Base-by-base conservation (phyloP, 2,888 invertebrate species). In the Abrostola triplasia region DNA sequence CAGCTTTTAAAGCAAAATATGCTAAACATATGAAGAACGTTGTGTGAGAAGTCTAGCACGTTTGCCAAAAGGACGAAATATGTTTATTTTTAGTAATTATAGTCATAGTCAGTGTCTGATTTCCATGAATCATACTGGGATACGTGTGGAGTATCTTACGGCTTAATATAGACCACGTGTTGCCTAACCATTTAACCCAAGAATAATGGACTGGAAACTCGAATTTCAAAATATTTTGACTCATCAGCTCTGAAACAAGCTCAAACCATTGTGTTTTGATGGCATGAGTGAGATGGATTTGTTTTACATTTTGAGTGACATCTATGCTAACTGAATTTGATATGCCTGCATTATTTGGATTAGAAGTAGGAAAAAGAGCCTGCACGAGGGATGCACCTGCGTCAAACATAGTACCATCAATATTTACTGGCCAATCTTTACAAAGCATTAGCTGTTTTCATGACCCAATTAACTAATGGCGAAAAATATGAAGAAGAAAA, bases 91-190 rank as follows among this genome's bases (percentile, higher is more conserved):
- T 72, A 76, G 67, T 63, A 66, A 59, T 37, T 47, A 24, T 5
- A 7, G 10, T 55, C 48, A 36, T 51, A 56, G 68, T 48, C 59
- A 44, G 64, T 57, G 8, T 70, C 71, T 58, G 40, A 56, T 69
- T 75, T 85, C 81, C 83, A 84, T 88, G 88, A 88, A 86, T 88
- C 88, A 88, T 81, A 75, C 83, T 74, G 70, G 73, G 72, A 76
- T 72, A 66, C 53, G 59, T 64, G 41, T 42, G 24, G 53, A 50
- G 51, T 59, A 49, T 64, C 41, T 48, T 66, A 64, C 63, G 64
- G 42, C 67, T 68, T 64, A 73, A 76, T 76, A 77, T 77, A 78
- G 71, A 63, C 60, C 55, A 67, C 50, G 70, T 61, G 52, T 38
- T 59, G 47, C 47, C 35, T 47, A 62, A 66, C 40, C 36, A 59